Evolutionary conservation across 2,888 invertebrate species (phyloP), one percentile per base, ranked within the genome.

Genomic region (Rhimphoctona megacephalus): DNA sequence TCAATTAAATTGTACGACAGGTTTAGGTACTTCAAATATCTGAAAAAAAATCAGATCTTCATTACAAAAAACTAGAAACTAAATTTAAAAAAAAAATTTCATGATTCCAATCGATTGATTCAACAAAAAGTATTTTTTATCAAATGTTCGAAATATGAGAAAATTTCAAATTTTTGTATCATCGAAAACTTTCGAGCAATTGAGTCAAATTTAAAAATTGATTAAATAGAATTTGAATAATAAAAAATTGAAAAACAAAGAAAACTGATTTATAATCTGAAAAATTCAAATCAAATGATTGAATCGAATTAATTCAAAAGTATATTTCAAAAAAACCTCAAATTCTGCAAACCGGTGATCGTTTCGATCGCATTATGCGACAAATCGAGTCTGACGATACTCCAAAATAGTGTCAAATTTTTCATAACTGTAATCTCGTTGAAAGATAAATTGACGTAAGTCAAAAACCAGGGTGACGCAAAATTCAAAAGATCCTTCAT

Each of bases 1-100:
- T 95, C 94, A 78, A 96, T 96, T 84, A 95, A 94, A 91, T 96
- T 96, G 89, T 95, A 95, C 0, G 96, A 96, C 49, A 96, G 92
- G 90, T 96, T 95, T 70, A 96, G 93, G 25, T 95, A 95, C 30
- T 95, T 95, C 22, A 96, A 94, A 91, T 95, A 96, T 90, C 96
- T 96, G 43, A 14, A 80, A 69, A 74, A 61, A 61, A 30, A 30
- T 30, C 4, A 17, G 4, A 30, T 17, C 4, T 17, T 30, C 1
- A 2, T 61, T 11, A 3, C 5, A 25, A 33, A 33, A 54, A 54
- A 5, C 9, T 2, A 77, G 74, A 46, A 43, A 14, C n/a, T 39
- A 33, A 73, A 33, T 0, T 49, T 7, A 11, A 11, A 11, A 54
- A 73, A 2, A 0, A 1, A 43, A 11, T 14, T 11, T 3, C 39